phyloP scores from a whole-genome alignment of 2,888 invertebrate genomes.

The Timandra comae region DNA sequence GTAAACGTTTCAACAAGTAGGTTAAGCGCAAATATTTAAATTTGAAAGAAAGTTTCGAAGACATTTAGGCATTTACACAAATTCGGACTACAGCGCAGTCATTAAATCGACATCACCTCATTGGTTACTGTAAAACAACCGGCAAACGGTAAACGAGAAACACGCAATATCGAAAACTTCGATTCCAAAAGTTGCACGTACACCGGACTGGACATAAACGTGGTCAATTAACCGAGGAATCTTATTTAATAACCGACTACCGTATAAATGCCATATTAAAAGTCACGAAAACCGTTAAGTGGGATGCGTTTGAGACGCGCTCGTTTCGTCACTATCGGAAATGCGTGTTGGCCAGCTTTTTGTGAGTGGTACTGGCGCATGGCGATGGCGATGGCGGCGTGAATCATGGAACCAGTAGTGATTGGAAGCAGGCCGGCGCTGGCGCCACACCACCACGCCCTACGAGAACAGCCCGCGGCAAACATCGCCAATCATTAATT shows the following conservation, averaged over 20 bases:
- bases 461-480: conserved; percentile 41
- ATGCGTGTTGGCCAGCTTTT: conserved; percentile 49
- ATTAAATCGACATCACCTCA: conserved; percentile 36
- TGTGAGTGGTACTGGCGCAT: conserved; percentile 36
- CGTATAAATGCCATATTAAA: conserved; percentile 64
- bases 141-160: conserved; percentile 38
- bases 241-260: conserved; percentile 67
- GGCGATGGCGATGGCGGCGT: too few species aligned
- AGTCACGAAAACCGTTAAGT: conserved; percentile 61
- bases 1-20: not conserved
- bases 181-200: conserved; percentile 44
- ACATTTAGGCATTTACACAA: conserved; percentile 5
- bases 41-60: conserved; percentile 3
- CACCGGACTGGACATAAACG: conserved; percentile 46
- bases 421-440: conserved; percentile 37
- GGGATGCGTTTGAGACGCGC: conserved; percentile 53
- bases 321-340: conserved; percentile 61
- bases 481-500: conserved; percentile 53
- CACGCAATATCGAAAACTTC: conserved; percentile 42
- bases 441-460: conserved; percentile 68
- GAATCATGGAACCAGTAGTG: conserved; percentile 43
- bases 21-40: not conserved
- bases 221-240: conserved; percentile 59
- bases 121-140: conserved; percentile 39
- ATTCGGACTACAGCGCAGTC: conserved; percentile 25